Evolutionary conservation across 2,113 vertebrate species (phyloP).

Genomic region (Pseudorectes ferrugineus): DNA sequence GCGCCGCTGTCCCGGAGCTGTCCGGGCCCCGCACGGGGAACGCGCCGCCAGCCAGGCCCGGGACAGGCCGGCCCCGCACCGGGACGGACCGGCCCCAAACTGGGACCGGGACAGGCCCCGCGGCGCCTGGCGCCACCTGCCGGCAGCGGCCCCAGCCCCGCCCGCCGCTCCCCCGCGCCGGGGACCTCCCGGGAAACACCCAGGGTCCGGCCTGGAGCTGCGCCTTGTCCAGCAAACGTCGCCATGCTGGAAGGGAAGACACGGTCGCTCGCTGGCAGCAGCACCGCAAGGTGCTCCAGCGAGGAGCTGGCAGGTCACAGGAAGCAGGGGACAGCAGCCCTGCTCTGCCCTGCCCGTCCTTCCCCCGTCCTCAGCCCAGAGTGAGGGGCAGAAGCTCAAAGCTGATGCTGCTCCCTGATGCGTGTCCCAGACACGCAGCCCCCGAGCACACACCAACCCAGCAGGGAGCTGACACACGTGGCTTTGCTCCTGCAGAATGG

Average conservation of each 20-base stretch:
- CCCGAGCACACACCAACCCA: not conserved
- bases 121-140: not conserved
- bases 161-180: not conserved
- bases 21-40: not conserved
- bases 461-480: accelerated
- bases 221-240: not conserved
- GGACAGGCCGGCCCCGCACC: not conserved
- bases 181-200: accelerated
- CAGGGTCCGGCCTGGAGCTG: accelerated
- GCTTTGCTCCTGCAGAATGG: not conserved
- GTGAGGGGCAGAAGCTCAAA: not conserved
- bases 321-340: not conserved
- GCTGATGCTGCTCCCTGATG: not conserved
- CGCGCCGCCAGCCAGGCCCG: too few species aligned
- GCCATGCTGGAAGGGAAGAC: accelerated
- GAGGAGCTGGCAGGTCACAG: not conserved
- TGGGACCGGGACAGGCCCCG: too few species aligned
- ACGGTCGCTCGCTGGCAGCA: not conserved
- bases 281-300: not conserved
- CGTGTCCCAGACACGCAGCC: accelerated
- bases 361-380: not conserved
- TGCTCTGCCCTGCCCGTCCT: too few species aligned
- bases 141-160: too few species aligned
- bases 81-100: too few species aligned
- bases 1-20: too few species aligned